phyloP scores from a whole-genome alignment of 2,113 vertebrate species.

The Fregata magnificens region DNA sequence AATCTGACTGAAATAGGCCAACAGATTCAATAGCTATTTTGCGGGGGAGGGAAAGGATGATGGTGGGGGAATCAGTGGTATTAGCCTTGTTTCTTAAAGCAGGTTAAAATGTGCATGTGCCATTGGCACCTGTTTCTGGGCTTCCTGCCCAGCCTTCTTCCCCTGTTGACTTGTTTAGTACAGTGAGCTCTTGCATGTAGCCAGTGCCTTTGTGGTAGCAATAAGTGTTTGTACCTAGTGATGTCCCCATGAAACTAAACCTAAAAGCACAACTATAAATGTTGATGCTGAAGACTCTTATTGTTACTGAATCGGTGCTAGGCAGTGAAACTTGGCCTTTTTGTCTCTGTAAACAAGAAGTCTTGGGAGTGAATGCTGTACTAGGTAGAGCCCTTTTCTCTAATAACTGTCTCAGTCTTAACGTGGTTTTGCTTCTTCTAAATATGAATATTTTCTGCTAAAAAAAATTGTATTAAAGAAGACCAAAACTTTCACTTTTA shows the following conservation, averaged over 20 bases:
- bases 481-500: neutral
- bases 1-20: neutral
- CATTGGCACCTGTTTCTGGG: neutral
- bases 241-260: neutral
- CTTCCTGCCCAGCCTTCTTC: rapidly evolving
- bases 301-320: neutral
- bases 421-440: neutral
- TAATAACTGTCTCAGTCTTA: neutral
- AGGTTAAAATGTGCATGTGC: neutral
- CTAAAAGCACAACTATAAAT: neutral
- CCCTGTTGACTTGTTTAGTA: neutral
- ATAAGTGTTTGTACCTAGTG: neutral
- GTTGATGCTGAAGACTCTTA: neutral
- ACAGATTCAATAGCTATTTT: neutral
- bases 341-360: neutral
- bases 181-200: neutral
- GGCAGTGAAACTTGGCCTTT: neutral
- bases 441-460: neutral
- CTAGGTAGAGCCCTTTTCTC: neutral
- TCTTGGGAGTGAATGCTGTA: neutral
- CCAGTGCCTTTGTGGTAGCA: neutral
- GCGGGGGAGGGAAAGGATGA: neutral
- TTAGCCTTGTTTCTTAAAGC: neutral
- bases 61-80: neutral
- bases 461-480: neutral